Evolutionary conservation across 1,140 invertebrate genomes (phyloP), one percentile per base, ranked within the genome.

Genomic region (Drosophila melanica): DNA sequence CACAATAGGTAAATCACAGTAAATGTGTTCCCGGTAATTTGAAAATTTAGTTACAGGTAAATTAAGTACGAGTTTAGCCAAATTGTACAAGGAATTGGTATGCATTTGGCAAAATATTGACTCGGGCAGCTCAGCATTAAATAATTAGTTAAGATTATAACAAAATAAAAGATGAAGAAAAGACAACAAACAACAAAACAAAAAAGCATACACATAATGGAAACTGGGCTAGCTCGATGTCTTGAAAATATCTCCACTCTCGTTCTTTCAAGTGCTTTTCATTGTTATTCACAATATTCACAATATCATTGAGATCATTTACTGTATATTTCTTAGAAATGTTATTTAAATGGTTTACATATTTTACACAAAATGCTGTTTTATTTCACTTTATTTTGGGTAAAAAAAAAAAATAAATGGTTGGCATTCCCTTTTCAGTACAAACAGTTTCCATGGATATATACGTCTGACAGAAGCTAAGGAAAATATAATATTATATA

Each of bases 281-380:
- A 58, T 66, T 58, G 44, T 71, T 58, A 51, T 37, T 58, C 66
- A 69, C 55, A 41, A 50, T 59, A 59, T 42, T 50, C 45, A 54
- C 60, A 51, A 53, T 23, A 53, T 41, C 57, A 62, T 53, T 14
- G 18, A 66, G 18, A 71, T 71, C 51, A 71, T 66, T 71, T 66
- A 71, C 62, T 71, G 53, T 71, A 66, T 71, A 71, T 66, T 71
- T 71, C 68, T 57, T 71, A 71, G 68, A 71, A 71, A 71, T 71
- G 68, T 71, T 71, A 71, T 71, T 55, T 66, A 71, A 71, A 57
- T 71, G 62, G 53, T 71, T 71, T 71, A 71, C 68, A 71, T 71
- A 71, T 71, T 71, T 71, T 71, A 66, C 27, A 47, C 33, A 48
- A 55, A 35, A 1, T 37, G 23, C 30, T 12, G 9, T 65, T 33